Base-by-base conservation (phyloP, 2,888 invertebrate species). In the Pandemis heparana region DNA sequence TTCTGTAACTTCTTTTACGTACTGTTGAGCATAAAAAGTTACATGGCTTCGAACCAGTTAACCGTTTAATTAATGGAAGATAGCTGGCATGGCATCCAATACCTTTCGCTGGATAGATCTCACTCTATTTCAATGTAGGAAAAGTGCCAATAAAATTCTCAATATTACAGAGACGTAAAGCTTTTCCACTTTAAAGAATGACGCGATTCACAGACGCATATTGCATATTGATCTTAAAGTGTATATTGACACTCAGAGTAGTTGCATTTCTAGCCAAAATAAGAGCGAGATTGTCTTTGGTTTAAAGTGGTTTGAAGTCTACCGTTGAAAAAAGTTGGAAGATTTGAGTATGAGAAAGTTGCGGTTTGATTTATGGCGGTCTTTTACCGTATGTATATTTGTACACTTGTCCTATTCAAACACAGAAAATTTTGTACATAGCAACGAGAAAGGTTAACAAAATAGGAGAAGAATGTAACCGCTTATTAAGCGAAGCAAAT, bases 151-250 rank as follows among this genome's bases (percentile, higher is more conserved):
- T 66, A 66, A 23, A 9, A 23, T 56, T 23, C 5, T 23, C 56
- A 56, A 56, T 56, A 56, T 56, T 23, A 65, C 18, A 56, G 10
- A 39, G n/a, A 41, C 65, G 48, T 65, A 71, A 71, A 23, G 23
- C 62, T 62, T 48, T 71, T 67, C 16, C 16, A 23, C 65, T 56
- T 16, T 70, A 41, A 14, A 39, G 51, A 43, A 23, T 32, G 56
- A 5, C 63, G 53, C 56, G 46, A 53, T 43, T 67, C 32, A 61
- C 61, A 53, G 16, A 67, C 32, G 61, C 71, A 72, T 67, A 68
- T 73, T 73, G 46, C 72, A 73, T 68, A 59, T 71, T 71, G 71
- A 65, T 67, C 16, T 51, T 10, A 46, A 72, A 72, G 67, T 60
- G 71, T 65, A 71, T 60, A 67, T 72, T 72, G 67, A 62, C 62